Conservation (phyloP, 2,113 vertebrate species). For the Dasyurus viverrinus region DNA sequence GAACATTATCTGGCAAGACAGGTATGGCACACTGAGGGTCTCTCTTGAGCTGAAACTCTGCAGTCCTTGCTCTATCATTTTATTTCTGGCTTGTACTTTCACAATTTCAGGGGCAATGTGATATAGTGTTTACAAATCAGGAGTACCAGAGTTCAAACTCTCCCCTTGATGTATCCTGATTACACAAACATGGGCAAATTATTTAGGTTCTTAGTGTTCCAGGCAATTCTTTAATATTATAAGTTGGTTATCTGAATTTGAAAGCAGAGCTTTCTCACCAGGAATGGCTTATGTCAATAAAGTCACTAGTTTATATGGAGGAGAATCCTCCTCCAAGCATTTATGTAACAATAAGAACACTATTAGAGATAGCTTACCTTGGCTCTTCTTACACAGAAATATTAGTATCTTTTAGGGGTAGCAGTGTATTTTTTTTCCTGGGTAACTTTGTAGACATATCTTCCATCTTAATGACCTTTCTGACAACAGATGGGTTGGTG, state of each 20-base stretch:
- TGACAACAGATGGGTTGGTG: constrained; percentile 70
- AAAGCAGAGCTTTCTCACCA: neutral
- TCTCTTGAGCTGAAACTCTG: too few species aligned
- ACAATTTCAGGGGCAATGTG: neutral
- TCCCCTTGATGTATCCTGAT: neutral
- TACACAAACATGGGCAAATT: neutral
- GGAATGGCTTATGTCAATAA: neutral
- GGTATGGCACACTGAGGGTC: too few species aligned
- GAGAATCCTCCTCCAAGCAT: neutral
- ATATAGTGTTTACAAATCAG: neutral
- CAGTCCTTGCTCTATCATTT: neutral
- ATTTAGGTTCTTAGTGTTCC: neutral
- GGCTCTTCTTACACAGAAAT: neutral
- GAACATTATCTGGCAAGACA: too few species aligned
- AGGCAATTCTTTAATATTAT: neutral
- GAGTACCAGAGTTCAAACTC: neutral
- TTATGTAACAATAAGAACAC: neutral
- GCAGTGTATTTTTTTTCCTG: constrained; percentile 32
- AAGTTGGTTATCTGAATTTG: neutral
- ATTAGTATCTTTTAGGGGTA: constrained; percentile 31
- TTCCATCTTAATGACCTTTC: constrained; percentile 78
- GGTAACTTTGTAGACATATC: constrained; percentile 65
- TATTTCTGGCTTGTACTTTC: neutral
- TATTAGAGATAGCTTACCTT: neutral
- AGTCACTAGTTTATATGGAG: neutral